These are phyloP conservation scores for Drosophila yooni DNA, from an alignment of 2,888 invertebrate genomes.

Conservation along the genomic window DNA sequence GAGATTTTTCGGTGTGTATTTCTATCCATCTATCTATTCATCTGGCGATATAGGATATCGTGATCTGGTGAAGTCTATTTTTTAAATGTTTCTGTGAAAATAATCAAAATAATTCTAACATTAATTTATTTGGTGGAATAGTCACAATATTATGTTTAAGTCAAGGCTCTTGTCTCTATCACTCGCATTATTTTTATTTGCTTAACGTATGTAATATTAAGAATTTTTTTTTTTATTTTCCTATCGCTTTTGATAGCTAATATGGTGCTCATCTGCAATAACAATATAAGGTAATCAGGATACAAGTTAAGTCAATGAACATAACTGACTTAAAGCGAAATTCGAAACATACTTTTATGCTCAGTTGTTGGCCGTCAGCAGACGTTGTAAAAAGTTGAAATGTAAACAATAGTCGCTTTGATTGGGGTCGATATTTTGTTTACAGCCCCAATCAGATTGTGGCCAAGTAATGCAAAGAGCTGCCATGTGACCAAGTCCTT, in stretches of 20 bases:
- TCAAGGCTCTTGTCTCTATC: too few species aligned
- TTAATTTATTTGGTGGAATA: too few species aligned
- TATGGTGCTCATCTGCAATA: background rate
- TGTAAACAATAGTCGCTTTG: conserved; percentile 73
- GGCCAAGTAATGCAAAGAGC: conserved; percentile 21
- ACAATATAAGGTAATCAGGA: background rate
- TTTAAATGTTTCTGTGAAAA: background rate
- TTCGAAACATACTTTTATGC: conserved; percentile 19
- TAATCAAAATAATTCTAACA: background rate
- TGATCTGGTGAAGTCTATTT: background rate
- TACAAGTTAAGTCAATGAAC: conserved; percentile 12
- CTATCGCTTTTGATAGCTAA: background rate
- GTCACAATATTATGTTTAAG: background rate
- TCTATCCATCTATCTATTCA: background rate
- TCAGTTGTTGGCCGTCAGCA: conserved; percentile 21
- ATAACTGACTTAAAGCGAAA: conserved; percentile 8
- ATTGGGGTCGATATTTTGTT: conserved; percentile 71
- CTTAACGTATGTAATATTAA: background rate
- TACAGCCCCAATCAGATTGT: conserved; percentile 46
- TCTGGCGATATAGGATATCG: background rate
- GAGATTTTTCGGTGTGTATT: background rate
- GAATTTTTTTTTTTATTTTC: background rate
- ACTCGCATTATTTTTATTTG: background rate
- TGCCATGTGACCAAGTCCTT: conserved; percentile 24
- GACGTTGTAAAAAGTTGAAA: conserved; percentile 36